Conservation (phyloP, 2,113 vertebrate genomes). For the Chunga burmeisteri region DNA sequence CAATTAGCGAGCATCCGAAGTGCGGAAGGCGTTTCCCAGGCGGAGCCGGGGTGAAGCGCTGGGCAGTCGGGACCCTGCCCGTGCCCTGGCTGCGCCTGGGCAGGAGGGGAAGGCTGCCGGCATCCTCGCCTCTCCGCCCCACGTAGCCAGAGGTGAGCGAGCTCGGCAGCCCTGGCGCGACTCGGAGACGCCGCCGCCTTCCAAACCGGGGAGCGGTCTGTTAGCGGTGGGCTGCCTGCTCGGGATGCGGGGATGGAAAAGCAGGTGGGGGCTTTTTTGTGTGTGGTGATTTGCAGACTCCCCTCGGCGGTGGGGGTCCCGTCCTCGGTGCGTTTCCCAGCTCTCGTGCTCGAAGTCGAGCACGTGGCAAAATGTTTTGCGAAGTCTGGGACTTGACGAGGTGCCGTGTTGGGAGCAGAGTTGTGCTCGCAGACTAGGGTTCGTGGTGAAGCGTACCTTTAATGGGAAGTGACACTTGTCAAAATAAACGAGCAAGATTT, state of each 20-base stretch:
- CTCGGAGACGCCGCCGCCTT: not conserved
- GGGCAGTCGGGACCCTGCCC: not conserved
- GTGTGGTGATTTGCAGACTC: rapidly evolving
- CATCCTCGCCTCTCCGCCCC: rapidly evolving
- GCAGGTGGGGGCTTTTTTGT: no score
- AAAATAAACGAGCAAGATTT: slow-evolving; percentile 33
- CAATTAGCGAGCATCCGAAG: not conserved
- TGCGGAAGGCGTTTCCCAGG: not conserved
- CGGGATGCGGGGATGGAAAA: rapidly evolving
- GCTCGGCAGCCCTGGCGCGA: rapidly evolving
- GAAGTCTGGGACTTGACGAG: not conserved
- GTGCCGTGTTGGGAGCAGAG: not conserved
- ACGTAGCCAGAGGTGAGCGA: not conserved
- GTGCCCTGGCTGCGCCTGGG: rapidly evolving
- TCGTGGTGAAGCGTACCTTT: not conserved
- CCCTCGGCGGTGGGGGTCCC: rapidly evolving
- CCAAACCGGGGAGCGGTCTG: rapidly evolving
- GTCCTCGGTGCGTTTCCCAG: rapidly evolving
- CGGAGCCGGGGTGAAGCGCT: rapidly evolving
- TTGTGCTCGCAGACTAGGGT: not conserved
- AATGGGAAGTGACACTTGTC: slow-evolving; percentile 52
- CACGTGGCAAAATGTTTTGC: not conserved
- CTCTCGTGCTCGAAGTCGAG: not conserved
- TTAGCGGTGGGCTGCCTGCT: rapidly evolving
- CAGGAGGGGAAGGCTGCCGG: rapidly evolving